These are phyloP conservation scores for Spermophilus dauricus DNA, from an alignment of 2,113 vertebrate species.

Conservation along the genomic window DNA sequence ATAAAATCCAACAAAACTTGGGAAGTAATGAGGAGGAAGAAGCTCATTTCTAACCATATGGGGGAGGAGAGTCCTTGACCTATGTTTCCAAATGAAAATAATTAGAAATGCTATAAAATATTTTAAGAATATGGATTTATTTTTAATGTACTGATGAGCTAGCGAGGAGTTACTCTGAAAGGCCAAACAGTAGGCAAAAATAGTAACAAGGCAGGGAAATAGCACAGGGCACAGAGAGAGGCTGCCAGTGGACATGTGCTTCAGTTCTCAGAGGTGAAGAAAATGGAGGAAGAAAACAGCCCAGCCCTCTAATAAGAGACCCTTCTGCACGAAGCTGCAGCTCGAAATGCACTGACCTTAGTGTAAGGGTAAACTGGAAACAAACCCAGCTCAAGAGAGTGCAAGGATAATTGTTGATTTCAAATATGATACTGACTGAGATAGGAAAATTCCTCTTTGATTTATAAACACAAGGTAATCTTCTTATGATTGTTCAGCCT, in stretches of 20 bases:
- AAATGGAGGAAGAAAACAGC: background rate
- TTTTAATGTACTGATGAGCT: background rate
- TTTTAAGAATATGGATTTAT: background rate
- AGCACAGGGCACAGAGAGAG: background rate
- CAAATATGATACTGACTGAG: conserved; percentile 9
- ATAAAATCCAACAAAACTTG: background rate
- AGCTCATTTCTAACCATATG: background rate
- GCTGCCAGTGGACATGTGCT: background rate
- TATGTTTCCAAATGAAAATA: conserved; percentile 28
- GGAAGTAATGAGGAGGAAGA: background rate
- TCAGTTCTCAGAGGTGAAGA: background rate
- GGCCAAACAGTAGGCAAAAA: background rate
- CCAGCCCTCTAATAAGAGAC: background rate
- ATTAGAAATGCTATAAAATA: conserved; percentile 12
- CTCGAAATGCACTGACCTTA: background rate
- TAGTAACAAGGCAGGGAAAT: background rate
- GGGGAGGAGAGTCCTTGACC: background rate
- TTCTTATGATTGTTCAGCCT: background rate
- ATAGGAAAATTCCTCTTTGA: background rate
- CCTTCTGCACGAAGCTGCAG: background rate
- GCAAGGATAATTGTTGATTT: background rate
- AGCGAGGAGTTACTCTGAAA: background rate
- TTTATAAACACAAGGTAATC: conserved; percentile 53
- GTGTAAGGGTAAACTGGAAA: background rate
- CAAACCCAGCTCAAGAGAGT: background rate